Evolutionary conservation across 2,888 invertebrate species (phyloP).

Genomic region (Agonopterix subpropinquella): DNA sequence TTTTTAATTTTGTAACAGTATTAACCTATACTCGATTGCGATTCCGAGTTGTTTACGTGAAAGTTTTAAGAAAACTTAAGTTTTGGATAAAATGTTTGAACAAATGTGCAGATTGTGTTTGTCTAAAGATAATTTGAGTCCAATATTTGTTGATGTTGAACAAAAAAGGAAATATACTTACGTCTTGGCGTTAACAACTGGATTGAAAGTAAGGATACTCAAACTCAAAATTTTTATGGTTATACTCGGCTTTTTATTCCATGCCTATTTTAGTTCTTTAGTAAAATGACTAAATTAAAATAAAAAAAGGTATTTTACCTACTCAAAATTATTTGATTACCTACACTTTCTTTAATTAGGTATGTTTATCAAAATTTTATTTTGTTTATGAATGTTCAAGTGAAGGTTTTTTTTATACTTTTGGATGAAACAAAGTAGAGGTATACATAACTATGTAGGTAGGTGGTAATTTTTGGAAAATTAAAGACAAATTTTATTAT

Average conservation of each 20-base stretch:
- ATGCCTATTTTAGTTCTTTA: too few relatives aligned
- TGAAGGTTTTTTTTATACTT: too few relatives aligned
- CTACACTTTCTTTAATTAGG: too few relatives aligned
- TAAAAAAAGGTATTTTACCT: too few relatives aligned
- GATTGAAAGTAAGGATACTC: conserved; percentile 13
- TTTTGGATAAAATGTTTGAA: conserved; percentile 7
- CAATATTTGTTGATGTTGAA: conserved; percentile 12
- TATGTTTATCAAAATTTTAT: too few relatives aligned
- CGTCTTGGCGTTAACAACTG: conserved; percentile 13
- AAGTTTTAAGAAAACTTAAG: neutral
- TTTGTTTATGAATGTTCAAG: too few relatives aligned
- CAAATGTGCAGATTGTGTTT: conserved; percentile 25
- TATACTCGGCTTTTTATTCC: neutral
- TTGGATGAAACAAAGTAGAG: too few relatives aligned
- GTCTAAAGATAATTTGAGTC: conserved; percentile 12
- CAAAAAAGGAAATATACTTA: conserved; percentile 4
- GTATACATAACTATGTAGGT: too few relatives aligned
- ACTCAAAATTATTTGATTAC: too few relatives aligned
- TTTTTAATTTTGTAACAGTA: neutral
- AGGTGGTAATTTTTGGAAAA: too few relatives aligned
- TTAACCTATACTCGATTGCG: neutral
- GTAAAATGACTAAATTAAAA: too few relatives aligned
- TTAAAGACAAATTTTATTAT: too few relatives aligned
- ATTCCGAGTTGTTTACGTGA: neutral
- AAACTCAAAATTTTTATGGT: neutral